Percentiles rank a stretch among this genome's conserved stretches.
phyloP scores from a whole-genome alignment of 2,113 vertebrate genomes.

The Suricata suricatta region DNA sequence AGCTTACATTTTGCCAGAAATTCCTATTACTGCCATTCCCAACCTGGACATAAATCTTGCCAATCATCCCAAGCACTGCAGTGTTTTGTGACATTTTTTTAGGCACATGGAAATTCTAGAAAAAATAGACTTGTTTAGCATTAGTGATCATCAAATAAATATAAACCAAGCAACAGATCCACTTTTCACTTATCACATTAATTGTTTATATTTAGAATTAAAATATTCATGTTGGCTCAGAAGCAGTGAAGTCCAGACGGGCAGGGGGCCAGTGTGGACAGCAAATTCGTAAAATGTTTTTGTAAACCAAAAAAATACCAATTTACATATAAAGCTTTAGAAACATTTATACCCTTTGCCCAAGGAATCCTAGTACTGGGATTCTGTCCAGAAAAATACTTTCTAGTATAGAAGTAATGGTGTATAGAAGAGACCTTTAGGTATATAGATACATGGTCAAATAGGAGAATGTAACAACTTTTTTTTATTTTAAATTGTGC shows the following conservation, averaged over 20 bases:
- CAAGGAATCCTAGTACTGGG: background rate
- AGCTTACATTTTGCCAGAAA: background rate
- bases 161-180: background rate
- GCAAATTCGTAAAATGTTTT: conserved; percentile 32
- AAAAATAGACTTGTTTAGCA: background rate
- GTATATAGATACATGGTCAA: background rate
- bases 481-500: conserved; percentile 12
- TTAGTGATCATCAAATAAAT: conserved; percentile 29
- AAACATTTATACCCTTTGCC: background rate
- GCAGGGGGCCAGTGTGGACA: background rate
- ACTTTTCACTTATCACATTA: conserved; percentile 1
- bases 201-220: conserved; percentile 28
- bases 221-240: background rate
- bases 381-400: conserved; percentile 14
- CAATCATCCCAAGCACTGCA: background rate
- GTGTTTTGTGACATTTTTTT: background rate
- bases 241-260: background rate
- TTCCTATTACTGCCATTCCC: background rate
- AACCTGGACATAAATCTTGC: background rate
- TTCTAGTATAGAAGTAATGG: background rate
- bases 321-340: background rate
- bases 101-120: background rate
- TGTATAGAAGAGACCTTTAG: conserved; percentile 3
- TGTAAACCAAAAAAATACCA: conserved; percentile 1
- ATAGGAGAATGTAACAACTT: background rate